Evolutionary conservation across 2,113 vertebrate genomes (phyloP), one percentile per base, ranked within the genome.

Genomic region (Callorhinus ursinus): DNA sequence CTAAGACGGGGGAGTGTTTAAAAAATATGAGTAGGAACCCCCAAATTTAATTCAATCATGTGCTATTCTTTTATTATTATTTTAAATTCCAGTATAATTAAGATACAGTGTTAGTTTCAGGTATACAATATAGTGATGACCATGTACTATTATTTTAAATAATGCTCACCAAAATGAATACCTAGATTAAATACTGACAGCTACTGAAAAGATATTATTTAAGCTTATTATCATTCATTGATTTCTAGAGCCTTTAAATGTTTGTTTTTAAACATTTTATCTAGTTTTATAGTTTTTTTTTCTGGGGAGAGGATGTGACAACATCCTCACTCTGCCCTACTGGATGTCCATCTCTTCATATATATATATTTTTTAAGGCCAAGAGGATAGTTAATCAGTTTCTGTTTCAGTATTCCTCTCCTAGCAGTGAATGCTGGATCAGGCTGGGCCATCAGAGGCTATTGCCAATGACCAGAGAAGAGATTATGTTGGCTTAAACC

Each of bases 251-350:
- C 4, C 57, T 28, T 49, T 36, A 92, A 82, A 93, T 61, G 4
- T 83, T 86, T 77, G 2, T 89, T 90, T 94, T 89, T 22, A 57
- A 59, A 36, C 6, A 81, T 59, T 72, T 81, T 81, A 24, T 36
- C 46, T 0, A 28, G 21, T 81, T 82, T 80, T 61, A 76, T 9
- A 13, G 63, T 10, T 2, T 88, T 4, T 36, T 87, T 46, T 77
- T 83, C 16, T 14, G 24, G 31, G 2, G 33, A n/a, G 0, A 59
- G 10, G 22, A 21, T 46, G 4, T 46, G 5, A 4, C 11, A 63
- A 6, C n/a, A 26, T 92, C 53, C 12, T 88, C 42, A 74, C 5
- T 31, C 3, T 18, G 18, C 14, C 18, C 10, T 63, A 55, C 1
- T 77, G 22, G 7, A 82, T 53, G 14, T 3, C 13, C 13, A 24